Evolutionary conservation across 2,113 vertebrate species (phyloP).

Genomic region (Atrichornis clamosus): DNA sequence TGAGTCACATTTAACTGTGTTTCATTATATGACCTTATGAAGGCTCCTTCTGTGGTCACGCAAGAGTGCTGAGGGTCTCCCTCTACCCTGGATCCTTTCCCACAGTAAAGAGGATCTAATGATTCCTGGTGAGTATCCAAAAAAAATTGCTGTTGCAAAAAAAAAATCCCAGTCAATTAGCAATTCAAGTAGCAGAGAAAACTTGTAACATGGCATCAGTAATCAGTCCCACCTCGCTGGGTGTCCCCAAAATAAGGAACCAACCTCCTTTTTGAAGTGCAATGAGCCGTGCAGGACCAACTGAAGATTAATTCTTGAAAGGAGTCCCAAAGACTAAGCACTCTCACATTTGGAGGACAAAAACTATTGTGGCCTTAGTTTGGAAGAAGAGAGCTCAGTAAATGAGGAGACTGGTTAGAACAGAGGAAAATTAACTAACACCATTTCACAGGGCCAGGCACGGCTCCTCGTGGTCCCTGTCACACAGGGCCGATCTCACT

Average conservation of each 20-base stretch:
- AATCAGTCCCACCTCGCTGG: not conserved
- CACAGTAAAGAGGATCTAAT: not conserved
- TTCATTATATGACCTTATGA: not conserved
- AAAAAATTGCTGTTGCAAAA: not conserved
- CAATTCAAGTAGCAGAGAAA: not conserved
- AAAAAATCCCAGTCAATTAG: not conserved
- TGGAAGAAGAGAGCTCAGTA: not conserved
- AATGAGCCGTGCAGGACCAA: not conserved
- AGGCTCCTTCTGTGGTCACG: not conserved
- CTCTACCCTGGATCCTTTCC: not conserved
- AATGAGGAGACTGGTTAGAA: not conserved
- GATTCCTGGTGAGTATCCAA: not conserved
- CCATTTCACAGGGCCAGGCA: not conserved
- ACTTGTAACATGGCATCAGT: not conserved
- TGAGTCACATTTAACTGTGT: not conserved
- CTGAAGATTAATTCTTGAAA: not conserved
- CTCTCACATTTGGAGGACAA: not conserved
- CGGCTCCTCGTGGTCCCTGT: fast-evolving
- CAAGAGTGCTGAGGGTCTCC: fast-evolving
- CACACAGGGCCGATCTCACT: not conserved
- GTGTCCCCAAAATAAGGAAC: not conserved
- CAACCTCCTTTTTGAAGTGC: not conserved
- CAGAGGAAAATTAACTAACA: not conserved
- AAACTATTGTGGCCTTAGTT: not conserved
- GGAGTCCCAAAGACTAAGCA: not conserved